Conservation (phyloP, 2,113 vertebrate genomes). For the Oryzias woworae region DNA sequence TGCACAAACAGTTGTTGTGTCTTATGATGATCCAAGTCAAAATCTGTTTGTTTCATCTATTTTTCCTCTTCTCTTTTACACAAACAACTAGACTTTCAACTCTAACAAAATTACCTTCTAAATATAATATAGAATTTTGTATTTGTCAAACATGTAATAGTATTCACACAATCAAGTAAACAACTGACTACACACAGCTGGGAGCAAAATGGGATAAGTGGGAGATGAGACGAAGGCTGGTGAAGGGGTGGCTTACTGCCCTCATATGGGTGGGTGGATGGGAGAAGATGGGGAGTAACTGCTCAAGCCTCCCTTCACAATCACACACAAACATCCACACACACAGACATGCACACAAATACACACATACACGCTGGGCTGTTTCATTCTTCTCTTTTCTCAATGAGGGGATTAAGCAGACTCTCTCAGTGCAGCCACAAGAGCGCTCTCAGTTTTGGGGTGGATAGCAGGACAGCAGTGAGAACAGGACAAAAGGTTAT, state of each 20-base stretch:
- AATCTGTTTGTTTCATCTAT: constrained; percentile 11
- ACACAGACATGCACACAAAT: too few relatives aligned
- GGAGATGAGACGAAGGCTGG: constrained; percentile 45
- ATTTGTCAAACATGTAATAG: constrained; percentile 25
- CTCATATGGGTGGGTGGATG: constrained; percentile 62
- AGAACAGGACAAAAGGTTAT: constrained; percentile 52
- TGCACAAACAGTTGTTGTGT: constrained; percentile 9
- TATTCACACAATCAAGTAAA: constrained; percentile 16
- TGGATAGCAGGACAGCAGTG: constrained; percentile 55
- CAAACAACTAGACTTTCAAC: too few relatives aligned
- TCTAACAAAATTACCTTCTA: too few relatives aligned
- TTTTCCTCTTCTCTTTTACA: neutral
- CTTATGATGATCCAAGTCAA: constrained; percentile 13
- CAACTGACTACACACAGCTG: constrained; percentile 52
- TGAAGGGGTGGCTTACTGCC: constrained; percentile 72
- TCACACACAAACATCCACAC: too few relatives aligned
- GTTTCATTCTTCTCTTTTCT: constrained; percentile 76
- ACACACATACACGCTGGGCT: constrained; percentile 44
- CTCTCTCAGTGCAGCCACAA: constrained; percentile 65
- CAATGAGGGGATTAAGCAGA: constrained; percentile 81
- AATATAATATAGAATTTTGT: neutral
- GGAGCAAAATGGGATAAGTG: constrained; percentile 57
- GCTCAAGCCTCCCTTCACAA: constrained; percentile 23
- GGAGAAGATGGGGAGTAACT: constrained; percentile 65
- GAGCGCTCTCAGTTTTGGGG: constrained; percentile 64